phyloP scores from a whole-genome alignment of 2,888 invertebrate species.

The Eulithis prunata region DNA sequence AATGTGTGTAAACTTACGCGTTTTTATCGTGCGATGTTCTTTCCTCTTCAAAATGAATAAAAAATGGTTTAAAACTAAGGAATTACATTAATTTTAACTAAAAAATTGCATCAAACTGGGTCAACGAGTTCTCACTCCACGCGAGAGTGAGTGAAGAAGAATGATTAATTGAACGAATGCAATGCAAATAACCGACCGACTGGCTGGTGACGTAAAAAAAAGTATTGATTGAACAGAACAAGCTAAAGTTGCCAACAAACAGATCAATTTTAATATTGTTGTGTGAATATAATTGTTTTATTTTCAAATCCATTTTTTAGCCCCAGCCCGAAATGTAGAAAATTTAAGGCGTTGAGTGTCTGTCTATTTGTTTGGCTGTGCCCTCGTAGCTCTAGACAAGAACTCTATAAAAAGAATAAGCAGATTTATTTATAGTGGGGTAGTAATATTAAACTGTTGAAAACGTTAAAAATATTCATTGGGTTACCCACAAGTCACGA shows the following conservation, averaged over 20 bases:
- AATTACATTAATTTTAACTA: conserved; percentile 51
- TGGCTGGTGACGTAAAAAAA: conserved; percentile 4
- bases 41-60: conserved; percentile 59
- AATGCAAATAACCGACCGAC: conserved; percentile 17
- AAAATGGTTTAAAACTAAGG: conserved; percentile 57
- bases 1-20: conserved; percentile 22
- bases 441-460: too few relatives aligned
- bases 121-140: conserved; percentile 37
- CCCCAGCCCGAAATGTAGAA: too few relatives aligned
- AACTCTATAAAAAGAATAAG: too few relatives aligned
- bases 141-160: conserved; percentile 42
- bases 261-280: background rate
- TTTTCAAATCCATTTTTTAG: too few relatives aligned
- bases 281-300: too few relatives aligned
- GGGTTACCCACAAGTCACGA: too few relatives aligned
- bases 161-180: conserved; percentile 23
- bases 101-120: conserved; percentile 42
- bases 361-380: too few relatives aligned
- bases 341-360: too few relatives aligned
- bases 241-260: conserved; percentile 12
- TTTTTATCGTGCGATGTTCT: conserved; percentile 37
- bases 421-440: too few relatives aligned
- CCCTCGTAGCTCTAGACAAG: too few relatives aligned
- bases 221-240: conserved; percentile 19
- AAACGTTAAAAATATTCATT: too few relatives aligned